phyloP scores from a whole-genome alignment of 2,888 invertebrate genomes.

The Scelioninae gen. 1 region DNA sequence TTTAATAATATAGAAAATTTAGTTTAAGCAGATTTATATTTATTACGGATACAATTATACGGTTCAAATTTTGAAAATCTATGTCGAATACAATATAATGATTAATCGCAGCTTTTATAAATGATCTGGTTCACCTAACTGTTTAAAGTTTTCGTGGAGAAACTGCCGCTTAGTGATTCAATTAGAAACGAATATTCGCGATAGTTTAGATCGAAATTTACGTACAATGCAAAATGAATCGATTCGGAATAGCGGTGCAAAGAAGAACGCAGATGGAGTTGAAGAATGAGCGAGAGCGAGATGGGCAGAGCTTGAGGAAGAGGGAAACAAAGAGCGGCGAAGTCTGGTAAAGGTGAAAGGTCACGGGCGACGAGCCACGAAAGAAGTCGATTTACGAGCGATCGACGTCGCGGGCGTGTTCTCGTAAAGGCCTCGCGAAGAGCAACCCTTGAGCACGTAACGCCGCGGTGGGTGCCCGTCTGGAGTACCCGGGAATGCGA shows the following conservation, averaged over 20 bases:
- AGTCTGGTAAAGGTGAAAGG: slow-evolving; percentile 68
- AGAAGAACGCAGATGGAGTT: slow-evolving; percentile 30
- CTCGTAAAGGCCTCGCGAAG: slow-evolving; percentile 59
- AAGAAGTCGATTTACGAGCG: slow-evolving; percentile 72
- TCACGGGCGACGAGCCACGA: slow-evolving; percentile 70
- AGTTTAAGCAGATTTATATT: too few relatives aligned
- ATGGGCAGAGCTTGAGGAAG: slow-evolving; percentile 3
- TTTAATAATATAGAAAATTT: too few relatives aligned
- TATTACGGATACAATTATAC: too few relatives aligned
- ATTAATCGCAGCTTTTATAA: slow-evolving; percentile 35
- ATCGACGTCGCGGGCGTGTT: slow-evolving; percentile 70
- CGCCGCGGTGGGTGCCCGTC: slow-evolving; percentile 60
- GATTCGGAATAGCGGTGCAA: slow-evolving; percentile 52
- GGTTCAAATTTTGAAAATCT: slow-evolving; percentile 1
- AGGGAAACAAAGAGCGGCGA: slow-evolving; percentile 60
- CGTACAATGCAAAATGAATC: slow-evolving; percentile 65
- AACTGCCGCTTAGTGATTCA: slow-evolving; percentile 59
- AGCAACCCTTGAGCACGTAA: slow-evolving; percentile 68
- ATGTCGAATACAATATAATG: slow-evolving; percentile 25
- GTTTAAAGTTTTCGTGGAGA: slow-evolving; percentile 51
- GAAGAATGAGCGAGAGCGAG: slow-evolving; percentile 37
- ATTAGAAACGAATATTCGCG: slow-evolving; percentile 65
- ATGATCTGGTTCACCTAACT: slow-evolving; percentile 13
- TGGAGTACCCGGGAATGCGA: slow-evolving; percentile 51
- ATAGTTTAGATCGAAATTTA: slow-evolving; percentile 65